phyloP scores from a whole-genome alignment of 1,140 invertebrate species.

The Tetragnatha versicolor region DNA sequence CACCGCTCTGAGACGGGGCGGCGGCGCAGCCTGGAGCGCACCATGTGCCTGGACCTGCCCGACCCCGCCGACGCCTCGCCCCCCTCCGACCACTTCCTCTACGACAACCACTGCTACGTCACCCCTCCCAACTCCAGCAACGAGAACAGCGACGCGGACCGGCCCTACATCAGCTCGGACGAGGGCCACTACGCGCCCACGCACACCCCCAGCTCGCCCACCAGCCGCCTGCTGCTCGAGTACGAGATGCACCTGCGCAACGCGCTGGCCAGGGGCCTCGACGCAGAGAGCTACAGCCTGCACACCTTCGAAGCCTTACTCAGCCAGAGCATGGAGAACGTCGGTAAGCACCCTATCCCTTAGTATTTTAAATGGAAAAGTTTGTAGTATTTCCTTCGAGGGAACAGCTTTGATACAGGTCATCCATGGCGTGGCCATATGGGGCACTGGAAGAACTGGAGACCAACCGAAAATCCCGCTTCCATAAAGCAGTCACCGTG shows the following conservation, averaged over 20 bases:
- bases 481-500: too few relatives aligned
- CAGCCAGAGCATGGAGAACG: constrained; percentile 93
- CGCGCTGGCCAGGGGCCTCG: constrained; percentile 92
- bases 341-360: too few relatives aligned
- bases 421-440: too few relatives aligned
- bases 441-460: too few relatives aligned
- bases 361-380: too few relatives aligned
- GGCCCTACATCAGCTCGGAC: constrained; percentile 54
- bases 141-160: constrained; percentile 56
- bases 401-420: too few relatives aligned
- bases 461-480: too few relatives aligned
- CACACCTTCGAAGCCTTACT: constrained; percentile 92
- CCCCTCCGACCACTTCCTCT: constrained; percentile 57
- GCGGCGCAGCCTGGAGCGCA: constrained; percentile 63
- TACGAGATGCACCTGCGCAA: constrained; percentile 95
- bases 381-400: too few relatives aligned
- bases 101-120: constrained; percentile 85
- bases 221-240: constrained; percentile 59
- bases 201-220: constrained; percentile 54
- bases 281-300: constrained; percentile 91
- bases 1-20: constrained; percentile 54
- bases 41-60: constrained; percentile 80
- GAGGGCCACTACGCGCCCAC: constrained; percentile 37
- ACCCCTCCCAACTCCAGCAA: constrained; percentile 58
- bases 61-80: constrained; percentile 56